Evolutionary conservation across 2,797 vertebrate species (phyloP).

Genomic region (Thunnus albacares): DNA sequence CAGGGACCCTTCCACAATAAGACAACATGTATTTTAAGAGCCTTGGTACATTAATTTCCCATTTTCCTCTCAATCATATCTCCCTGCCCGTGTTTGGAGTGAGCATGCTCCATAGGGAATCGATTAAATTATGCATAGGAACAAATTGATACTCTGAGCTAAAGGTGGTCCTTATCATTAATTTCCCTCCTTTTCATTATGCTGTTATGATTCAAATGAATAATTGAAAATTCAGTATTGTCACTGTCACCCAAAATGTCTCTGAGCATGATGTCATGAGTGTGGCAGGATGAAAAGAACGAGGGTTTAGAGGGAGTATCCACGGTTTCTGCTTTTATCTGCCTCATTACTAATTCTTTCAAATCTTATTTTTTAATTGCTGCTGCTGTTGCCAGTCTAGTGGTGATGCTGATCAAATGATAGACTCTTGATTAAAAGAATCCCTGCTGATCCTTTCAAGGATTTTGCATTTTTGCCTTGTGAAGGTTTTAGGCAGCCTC

Average conservation of each 20-base stretch:
- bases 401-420: slow-evolving; percentile 29
- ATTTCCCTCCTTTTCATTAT: slow-evolving; percentile 75
- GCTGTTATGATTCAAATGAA: slow-evolving; percentile 76
- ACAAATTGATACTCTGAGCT: slow-evolving; percentile 76
- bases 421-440: slow-evolving; percentile 53
- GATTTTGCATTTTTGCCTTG: background rate
- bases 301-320: background rate
- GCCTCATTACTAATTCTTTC: slow-evolving; percentile 55
- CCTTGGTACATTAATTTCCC: slow-evolving; percentile 52
- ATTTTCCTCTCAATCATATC: slow-evolving; percentile 58
- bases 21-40: slow-evolving; percentile 55
- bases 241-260: slow-evolving; percentile 55
- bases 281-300: slow-evolving; percentile 8
- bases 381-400: background rate
- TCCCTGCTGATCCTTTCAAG: slow-evolving; percentile 30
- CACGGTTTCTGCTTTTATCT: slow-evolving; percentile 19
- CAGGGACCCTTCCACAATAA: slow-evolving; percentile 33
- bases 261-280: slow-evolving; percentile 10
- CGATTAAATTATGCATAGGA: slow-evolving; percentile 80
- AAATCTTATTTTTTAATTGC: slow-evolving; percentile 52
- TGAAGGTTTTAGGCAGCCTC: slow-evolving; percentile 5
- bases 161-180: slow-evolving; percentile 75
- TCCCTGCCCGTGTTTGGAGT: slow-evolving; percentile 38
- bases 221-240: slow-evolving; percentile 67
- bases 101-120: slow-evolving; percentile 57